Evolutionary conservation across 2,888 invertebrate genomes (phyloP).

Genomic region (Epicampocera succincta): DNA sequence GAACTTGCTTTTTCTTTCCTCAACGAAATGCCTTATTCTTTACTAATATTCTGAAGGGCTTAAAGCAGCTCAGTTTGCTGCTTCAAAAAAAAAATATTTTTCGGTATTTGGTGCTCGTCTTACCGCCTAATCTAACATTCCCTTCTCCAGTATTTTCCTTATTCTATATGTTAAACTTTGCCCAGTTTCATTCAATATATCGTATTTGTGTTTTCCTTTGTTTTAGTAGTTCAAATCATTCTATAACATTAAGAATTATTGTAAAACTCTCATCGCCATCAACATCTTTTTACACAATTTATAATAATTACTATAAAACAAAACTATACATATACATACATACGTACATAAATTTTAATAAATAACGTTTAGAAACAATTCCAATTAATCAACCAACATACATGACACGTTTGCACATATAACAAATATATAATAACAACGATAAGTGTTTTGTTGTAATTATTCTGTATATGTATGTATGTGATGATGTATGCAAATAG

Average conservation of each 20-base stretch:
- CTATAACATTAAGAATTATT: neutral
- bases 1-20: neutral
- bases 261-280: too few relatives aligned
- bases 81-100: constrained; percentile 1
- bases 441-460: constrained; percentile 57
- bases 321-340: neutral
- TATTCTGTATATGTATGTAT: constrained; percentile 43
- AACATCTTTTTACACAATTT: neutral
- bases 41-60: constrained; percentile 1
- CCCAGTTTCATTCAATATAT: neutral
- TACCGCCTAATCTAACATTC: constrained; percentile 35
- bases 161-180: neutral
- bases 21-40: neutral
- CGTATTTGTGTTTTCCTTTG: neutral
- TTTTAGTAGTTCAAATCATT: constrained; percentile 8
- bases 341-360: constrained; percentile 56
- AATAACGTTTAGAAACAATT: constrained; percentile 55
- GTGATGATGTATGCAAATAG: constrained; percentile 36
- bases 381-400: constrained; percentile 48
- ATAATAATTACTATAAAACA: neutral
- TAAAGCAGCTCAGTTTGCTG: neutral
- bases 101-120: constrained; percentile 51
- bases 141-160: neutral
- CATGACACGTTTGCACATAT: constrained; percentile 59
- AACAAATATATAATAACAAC: constrained; percentile 54